phyloP scores from a whole-genome alignment of 92 coral and sea anemone genomes.

The Parazoanthus swiftii region DNA sequence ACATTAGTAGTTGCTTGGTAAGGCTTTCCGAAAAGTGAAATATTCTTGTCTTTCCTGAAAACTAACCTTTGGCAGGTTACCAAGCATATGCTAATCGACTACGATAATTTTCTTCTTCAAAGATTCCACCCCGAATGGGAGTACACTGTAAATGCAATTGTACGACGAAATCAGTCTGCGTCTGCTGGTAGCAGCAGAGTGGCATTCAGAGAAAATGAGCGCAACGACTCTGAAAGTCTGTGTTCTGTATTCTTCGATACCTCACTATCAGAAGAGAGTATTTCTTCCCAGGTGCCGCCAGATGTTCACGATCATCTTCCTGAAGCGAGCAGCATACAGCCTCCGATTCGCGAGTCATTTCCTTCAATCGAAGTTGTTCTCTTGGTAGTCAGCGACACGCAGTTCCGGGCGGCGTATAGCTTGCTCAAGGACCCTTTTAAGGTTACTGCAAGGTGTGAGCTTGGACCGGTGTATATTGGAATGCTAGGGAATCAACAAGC shows the following conservation, averaged over 20 bases:
- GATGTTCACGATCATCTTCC: constrained; percentile 1
- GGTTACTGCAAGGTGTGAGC: background rate
- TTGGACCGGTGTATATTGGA: constrained; percentile 4
- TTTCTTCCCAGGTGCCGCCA: background rate
- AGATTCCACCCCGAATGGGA: background rate
- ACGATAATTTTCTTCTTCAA: no score
- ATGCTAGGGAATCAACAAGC: background rate
- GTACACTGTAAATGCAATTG: background rate
- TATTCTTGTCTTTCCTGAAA: no score
- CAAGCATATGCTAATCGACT: background rate
- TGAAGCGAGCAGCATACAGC: background rate
- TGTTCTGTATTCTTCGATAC: background rate
- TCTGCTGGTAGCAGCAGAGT: background rate
- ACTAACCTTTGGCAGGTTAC: background rate
- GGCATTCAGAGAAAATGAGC: background rate
- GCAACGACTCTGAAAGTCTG: background rate
- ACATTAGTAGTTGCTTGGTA: background rate
- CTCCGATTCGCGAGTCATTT: background rate
- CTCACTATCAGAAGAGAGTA: background rate
- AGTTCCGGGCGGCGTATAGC: constrained; percentile 1
- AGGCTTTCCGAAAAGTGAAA: background rate
- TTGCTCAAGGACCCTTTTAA: background rate
- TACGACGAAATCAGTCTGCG: background rate
- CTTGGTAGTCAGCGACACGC: background rate
- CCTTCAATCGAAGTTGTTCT: background rate